These are phyloP conservation scores for Drosophila borealis DNA, from an alignment of 2,888 invertebrate genomes.

Conservation along the genomic window DNA sequence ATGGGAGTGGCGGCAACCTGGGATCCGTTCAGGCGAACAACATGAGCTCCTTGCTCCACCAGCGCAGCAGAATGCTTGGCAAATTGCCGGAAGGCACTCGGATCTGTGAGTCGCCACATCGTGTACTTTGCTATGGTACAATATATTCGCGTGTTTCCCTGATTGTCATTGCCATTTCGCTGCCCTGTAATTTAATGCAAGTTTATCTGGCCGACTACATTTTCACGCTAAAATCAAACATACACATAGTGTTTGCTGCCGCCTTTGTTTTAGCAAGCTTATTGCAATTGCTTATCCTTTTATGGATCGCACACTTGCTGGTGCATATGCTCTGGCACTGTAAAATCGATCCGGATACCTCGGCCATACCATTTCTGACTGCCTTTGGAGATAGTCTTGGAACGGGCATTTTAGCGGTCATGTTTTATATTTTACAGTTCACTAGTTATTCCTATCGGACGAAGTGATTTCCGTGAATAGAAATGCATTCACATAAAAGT, in stretches of 20 bases:
- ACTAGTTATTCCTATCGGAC: not conserved
- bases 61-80: conserved; percentile 16
- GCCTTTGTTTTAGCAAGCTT: conserved; percentile 33
- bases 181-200: conserved; percentile 31
- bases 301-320: conserved; percentile 33
- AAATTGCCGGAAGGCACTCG: conserved; percentile 27
- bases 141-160: conserved; percentile 44
- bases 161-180: conserved; percentile 38
- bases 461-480: too few species aligned
- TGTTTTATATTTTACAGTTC: conserved; percentile 27
- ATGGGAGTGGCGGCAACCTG: conserved; percentile 36
- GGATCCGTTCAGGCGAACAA: conserved; percentile 35
- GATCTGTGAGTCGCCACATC: conserved; percentile 34
- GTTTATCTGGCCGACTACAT: conserved; percentile 41
- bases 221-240: not conserved
- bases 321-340: conserved; percentile 46
- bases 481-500: not conserved
- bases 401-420: conserved; percentile 32
- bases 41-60: conserved; percentile 43
- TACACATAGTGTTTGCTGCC: conserved; percentile 18
- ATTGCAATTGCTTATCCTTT: conserved; percentile 39
- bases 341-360: conserved; percentile 50
- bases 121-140: conserved; percentile 27
- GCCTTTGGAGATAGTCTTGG: conserved; percentile 48
- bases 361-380: conserved; percentile 54